phyloP scores from a whole-genome alignment of 2,888 invertebrate genomes.

The Gymnosoma rotundatum region DNA sequence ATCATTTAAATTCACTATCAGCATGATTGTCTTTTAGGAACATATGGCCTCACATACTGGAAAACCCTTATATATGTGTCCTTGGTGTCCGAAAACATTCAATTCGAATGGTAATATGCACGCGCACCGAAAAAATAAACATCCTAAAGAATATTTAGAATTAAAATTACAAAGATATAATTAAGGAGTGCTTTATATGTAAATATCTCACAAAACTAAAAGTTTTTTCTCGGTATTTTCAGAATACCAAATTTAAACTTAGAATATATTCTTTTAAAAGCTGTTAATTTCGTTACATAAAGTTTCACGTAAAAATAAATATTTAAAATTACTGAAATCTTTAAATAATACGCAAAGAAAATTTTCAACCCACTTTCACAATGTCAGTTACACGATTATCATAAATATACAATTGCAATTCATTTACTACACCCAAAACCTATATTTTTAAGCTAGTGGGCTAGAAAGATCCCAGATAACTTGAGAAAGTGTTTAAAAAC shows the following conservation, averaged over 20 bases:
- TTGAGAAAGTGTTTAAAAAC: no score
- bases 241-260: no score
- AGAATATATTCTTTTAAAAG: no score
- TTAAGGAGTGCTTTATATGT: not conserved
- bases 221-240: not conserved
- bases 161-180: slow-evolving; percentile 75
- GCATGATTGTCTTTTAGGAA: slow-evolving; percentile 71
- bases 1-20: not conserved
- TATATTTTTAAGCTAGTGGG: no score
- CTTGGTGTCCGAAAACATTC: slow-evolving; percentile 77
- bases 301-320: no score
- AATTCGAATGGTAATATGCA: slow-evolving; percentile 81
- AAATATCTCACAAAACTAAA: not conserved
- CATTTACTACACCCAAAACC: not conserved
- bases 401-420: not conserved
- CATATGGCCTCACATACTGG: slow-evolving; percentile 81
- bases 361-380: no score
- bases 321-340: no score
- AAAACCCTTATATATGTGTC: slow-evolving; percentile 80
- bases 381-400: no score
- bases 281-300: no score
- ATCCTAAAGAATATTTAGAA: slow-evolving; percentile 75
- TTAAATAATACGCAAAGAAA: no score
- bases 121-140: slow-evolving; percentile 79
- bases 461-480: no score